Conservation (phyloP, 2,113 vertebrate species). For the Lasiurus cinereus region DNA sequence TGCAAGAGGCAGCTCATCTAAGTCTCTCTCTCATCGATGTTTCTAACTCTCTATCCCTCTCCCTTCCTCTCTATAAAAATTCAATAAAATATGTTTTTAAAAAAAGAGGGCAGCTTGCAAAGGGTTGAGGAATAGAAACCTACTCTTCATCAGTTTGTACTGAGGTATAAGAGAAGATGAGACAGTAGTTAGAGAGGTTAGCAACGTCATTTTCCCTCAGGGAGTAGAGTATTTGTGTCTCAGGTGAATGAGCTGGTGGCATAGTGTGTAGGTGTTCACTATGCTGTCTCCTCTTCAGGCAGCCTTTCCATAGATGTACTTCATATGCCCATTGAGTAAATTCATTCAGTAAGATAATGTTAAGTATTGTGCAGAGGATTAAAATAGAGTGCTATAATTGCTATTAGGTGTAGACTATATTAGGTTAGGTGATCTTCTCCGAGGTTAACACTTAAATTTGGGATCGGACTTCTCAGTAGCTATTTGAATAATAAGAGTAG, state of each 20-base stretch:
- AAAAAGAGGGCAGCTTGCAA: neutral
- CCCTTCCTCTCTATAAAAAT: too few relatives aligned
- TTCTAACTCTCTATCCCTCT: too few relatives aligned
- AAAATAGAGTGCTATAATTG: neutral
- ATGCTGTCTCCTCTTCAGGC: neutral
- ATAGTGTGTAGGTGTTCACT: neutral
- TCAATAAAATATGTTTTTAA: too few relatives aligned
- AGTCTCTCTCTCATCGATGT: too few relatives aligned
- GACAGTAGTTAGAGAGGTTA: neutral
- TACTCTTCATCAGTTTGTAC: neutral
- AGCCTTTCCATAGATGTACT: constrained; percentile 41
- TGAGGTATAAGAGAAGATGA: neutral
- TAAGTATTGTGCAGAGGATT: constrained; percentile 29
- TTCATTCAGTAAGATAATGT: constrained; percentile 18
- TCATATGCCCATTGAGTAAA: neutral
- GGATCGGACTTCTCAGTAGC: neutral
- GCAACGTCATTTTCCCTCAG: neutral
- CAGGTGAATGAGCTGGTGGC: neutral
- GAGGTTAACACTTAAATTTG: neutral
- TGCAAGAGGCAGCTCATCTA: too few relatives aligned
- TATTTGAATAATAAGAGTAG: neutral
- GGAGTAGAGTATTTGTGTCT: neutral
- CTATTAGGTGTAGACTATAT: neutral
- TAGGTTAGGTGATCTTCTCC: neutral
- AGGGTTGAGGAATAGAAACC: neutral